These are phyloP conservation scores for Drosophila fungiperda DNA, from an alignment of 2,888 invertebrate species.

Conservation along the genomic window DNA sequence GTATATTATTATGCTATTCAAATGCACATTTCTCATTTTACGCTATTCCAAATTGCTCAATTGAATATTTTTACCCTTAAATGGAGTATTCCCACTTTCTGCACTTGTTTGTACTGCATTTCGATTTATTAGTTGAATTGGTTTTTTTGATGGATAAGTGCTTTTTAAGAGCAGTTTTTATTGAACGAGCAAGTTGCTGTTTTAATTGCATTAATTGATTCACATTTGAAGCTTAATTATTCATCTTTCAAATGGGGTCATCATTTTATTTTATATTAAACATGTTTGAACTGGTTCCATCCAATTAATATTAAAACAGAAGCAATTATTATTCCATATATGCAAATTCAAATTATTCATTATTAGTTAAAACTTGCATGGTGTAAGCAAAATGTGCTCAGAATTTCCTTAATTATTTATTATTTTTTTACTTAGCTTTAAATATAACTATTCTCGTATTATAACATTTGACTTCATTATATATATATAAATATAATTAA, in stretches of 20 bases:
- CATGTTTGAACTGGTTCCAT: fast-evolving
- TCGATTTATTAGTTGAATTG: neutral
- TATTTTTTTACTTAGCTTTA: neutral
- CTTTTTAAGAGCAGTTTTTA: neutral
- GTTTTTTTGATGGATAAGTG: neutral
- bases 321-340: neutral
- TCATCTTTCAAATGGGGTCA: neutral
- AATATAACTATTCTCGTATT: neutral
- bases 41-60: slow-evolving; percentile 45
- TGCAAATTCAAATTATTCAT: neutral
- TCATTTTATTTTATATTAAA: neutral
- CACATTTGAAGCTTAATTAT: too few relatives aligned
- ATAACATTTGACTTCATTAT: neutral
- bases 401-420: neutral
- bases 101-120: neutral
- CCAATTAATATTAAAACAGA: neutral
- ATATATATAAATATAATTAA: neutral
- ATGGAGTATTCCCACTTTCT: neutral
- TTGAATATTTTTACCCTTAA: slow-evolving; percentile 32
- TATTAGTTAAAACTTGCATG: neutral
- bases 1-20: slow-evolving; percentile 59
- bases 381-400: neutral
- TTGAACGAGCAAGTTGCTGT: neutral
- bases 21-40: slow-evolving; percentile 46
- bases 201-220: neutral